Conservation (phyloP, 2,797 vertebrate species). For the Catostomus latipinnis region DNA sequence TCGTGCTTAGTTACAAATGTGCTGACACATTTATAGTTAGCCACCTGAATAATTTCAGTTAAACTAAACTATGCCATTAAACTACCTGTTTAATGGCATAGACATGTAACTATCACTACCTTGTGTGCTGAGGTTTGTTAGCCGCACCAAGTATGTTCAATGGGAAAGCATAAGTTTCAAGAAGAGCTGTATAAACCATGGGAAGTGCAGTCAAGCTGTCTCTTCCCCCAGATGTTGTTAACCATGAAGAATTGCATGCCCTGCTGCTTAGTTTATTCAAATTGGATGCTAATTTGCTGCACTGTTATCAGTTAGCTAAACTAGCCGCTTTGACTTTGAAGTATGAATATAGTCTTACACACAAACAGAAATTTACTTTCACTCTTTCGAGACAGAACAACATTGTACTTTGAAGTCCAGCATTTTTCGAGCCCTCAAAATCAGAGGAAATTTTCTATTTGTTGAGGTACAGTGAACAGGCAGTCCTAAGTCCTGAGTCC, state of each 20-base stretch:
- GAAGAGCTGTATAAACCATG: background rate
- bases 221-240: constrained; percentile 33
- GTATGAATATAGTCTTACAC: constrained; percentile 15
- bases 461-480: background rate
- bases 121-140: too few relatives aligned
- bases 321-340: constrained; percentile 39
- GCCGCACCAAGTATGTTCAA: too few relatives aligned
- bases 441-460: background rate
- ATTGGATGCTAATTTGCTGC: constrained; percentile 44
- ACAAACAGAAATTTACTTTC: constrained; percentile 27
- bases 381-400: constrained; percentile 10
- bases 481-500: background rate
- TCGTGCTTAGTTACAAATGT: too few relatives aligned
- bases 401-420: constrained; percentile 22
- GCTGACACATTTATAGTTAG: too few relatives aligned
- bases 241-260: constrained; percentile 28
- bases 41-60: too few relatives aligned
- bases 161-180: constrained; percentile 1
- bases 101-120: too few relatives aligned
- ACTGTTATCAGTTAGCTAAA: constrained; percentile 33
- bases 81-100: background rate
- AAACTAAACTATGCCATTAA: too few relatives aligned
- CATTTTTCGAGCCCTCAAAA: constrained; percentile 11
- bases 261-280: constrained; percentile 44
- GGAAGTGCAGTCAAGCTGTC: background rate